Percentiles rank a stretch among this genome's conserved stretches.
These are phyloP conservation scores for Camptogramma bilineatum DNA, from an alignment of 2,888 invertebrate genomes.

Conservation along the genomic window DNA sequence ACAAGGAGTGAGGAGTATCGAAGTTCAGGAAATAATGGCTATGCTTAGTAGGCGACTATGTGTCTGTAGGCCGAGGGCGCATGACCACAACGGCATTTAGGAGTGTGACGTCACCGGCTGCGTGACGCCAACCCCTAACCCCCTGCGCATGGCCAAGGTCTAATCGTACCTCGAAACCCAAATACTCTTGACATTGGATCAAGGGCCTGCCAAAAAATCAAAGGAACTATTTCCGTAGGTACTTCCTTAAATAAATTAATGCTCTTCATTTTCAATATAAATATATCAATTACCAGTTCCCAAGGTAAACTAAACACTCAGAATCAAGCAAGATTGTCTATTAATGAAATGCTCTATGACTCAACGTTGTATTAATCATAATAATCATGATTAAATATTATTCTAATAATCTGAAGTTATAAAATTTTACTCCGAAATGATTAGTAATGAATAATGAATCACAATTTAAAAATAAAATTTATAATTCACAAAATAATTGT, in stretches of 20 bases:
- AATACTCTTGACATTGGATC: slow-evolving; percentile 69
- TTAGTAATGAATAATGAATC: no score
- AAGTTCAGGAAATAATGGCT: slow-evolving; percentile 38
- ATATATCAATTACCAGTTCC: slow-evolving; percentile 16
- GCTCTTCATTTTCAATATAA: slow-evolving; percentile 16
- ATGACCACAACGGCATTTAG: slow-evolving; percentile 50
- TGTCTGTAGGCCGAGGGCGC: slow-evolving; percentile 60
- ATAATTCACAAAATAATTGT: no score
- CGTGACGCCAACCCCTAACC: slow-evolving; percentile 66
- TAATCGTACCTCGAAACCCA: slow-evolving; percentile 57
- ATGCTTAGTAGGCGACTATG: slow-evolving; percentile 50
- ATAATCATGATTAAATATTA: no score
- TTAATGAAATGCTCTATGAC: no score
- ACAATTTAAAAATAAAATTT: no score
- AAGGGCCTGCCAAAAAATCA: slow-evolving; percentile 36
- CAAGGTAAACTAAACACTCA: slow-evolving; percentile 7
- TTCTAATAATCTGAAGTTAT: no score
- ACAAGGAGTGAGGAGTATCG: slow-evolving; percentile 28
- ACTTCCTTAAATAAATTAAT: slow-evolving; percentile 5
- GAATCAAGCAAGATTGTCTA: no score
- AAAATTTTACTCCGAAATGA: no score
- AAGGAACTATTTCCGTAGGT: slow-evolving; percentile 24
- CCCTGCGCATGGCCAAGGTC: slow-evolving; percentile 71
- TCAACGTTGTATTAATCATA: no score
- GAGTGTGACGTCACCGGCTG: slow-evolving; percentile 67